A percentile compares a stretch with the other conserved stretches of the same genome.
These are phyloP conservation scores for Falco novaeseelandiae DNA, from an alignment of 2,797 vertebrate species.

Conservation along the genomic window DNA sequence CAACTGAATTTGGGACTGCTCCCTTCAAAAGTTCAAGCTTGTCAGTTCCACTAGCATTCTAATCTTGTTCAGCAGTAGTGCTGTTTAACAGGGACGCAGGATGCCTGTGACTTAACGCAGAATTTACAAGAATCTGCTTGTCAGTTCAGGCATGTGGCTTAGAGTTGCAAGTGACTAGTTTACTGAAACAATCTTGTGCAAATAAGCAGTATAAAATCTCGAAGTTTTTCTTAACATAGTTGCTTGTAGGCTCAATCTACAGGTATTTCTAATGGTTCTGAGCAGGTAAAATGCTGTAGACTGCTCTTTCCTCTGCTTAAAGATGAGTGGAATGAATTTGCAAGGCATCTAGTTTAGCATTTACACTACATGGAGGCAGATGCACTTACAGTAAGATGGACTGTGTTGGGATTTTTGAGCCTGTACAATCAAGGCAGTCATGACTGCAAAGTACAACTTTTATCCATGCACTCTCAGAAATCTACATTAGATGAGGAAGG, in stretches of 20 bases:
- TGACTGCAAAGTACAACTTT: background rate
- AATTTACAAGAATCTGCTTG: background rate
- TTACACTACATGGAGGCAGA: background rate
- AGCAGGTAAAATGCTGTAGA: background rate
- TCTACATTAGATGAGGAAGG: background rate
- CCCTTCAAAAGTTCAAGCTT: background rate
- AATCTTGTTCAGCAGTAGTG: background rate
- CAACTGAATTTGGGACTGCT: background rate
- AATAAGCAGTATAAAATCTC: background rate
- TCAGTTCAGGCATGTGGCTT: background rate
- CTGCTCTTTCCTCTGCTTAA: background rate
- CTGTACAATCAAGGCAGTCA: background rate
- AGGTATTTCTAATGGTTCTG: background rate
- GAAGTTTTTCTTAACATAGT: background rate
- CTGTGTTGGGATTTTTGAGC: background rate
- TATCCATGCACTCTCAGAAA: background rate
- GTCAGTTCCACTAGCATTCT: background rate
- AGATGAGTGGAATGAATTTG: background rate
- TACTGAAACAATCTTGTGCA: background rate
- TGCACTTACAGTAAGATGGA: background rate
- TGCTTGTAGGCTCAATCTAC: background rate
- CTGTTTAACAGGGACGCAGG: background rate
- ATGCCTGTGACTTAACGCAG: background rate
- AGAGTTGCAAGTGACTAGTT: background rate
- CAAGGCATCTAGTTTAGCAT: background rate